Percentiles rank a stretch among this genome's conserved stretches.
These are phyloP conservation scores for Cryptoprocta ferox DNA, from an alignment of 2,797 vertebrate species.

Conservation along the genomic window DNA sequence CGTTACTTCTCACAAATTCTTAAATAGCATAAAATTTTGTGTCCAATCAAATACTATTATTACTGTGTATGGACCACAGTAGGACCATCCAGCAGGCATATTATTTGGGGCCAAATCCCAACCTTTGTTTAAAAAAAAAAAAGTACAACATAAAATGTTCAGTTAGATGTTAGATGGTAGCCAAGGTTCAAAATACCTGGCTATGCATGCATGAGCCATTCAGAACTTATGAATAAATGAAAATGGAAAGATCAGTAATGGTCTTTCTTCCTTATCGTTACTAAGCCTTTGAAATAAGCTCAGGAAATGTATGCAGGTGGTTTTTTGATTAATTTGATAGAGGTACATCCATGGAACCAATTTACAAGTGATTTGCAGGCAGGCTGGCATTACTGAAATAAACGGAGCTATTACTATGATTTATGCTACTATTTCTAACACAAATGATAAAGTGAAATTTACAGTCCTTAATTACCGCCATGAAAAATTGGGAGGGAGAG, in stretches of 20 bases:
- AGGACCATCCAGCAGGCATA: slow-evolving; percentile 51
- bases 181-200: slow-evolving; percentile 26
- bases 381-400: slow-evolving; percentile 79
- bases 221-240: slow-evolving; percentile 61
- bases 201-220: neutral
- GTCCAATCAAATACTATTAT: slow-evolving; percentile 51
- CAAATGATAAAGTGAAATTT: slow-evolving; percentile 82
- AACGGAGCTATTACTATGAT: slow-evolving; percentile 82
- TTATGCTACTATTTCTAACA: slow-evolving; percentile 79
- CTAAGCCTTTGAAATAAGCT: slow-evolving; percentile 64
- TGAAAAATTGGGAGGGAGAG: slow-evolving; percentile 68
- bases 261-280: slow-evolving; percentile 25
- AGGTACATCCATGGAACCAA: slow-evolving; percentile 80
- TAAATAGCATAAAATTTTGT: slow-evolving; percentile 54
- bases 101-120: slow-evolving; percentile 43
- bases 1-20: slow-evolving; percentile 47
- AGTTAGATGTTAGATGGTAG: neutral
- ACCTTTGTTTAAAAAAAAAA: neutral
- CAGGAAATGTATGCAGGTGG: slow-evolving; percentile 70
- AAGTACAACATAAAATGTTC: neutral
- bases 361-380: slow-evolving; percentile 80
- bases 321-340: slow-evolving; percentile 82
- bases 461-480: slow-evolving; percentile 77
- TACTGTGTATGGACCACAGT: slow-evolving; percentile 36
- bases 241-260: slow-evolving; percentile 62